These are phyloP conservation scores for Chloroceryle amazona DNA, from an alignment of 2,797 vertebrate species.

Conservation along the genomic window DNA sequence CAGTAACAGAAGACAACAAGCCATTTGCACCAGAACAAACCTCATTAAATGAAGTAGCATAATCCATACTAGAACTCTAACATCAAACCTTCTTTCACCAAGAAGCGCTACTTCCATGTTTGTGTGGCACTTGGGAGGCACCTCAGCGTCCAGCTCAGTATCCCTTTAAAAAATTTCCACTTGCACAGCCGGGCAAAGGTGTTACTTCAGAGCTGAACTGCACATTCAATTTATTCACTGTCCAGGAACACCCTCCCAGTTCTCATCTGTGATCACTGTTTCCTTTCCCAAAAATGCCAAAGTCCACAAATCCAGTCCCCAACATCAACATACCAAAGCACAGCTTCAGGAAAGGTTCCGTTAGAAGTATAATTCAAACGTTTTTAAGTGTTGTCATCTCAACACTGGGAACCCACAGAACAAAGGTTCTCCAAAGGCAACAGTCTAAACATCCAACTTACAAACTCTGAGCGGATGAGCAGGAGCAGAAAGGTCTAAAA, in stretches of 20 bases:
- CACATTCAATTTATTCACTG: background rate
- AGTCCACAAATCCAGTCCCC: background rate
- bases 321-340: background rate
- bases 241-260: background rate
- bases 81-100: background rate
- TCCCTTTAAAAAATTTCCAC: background rate
- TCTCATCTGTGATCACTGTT: background rate
- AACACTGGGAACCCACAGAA: background rate
- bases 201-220: background rate
- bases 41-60: background rate
- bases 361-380: background rate
- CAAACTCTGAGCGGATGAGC: background rate
- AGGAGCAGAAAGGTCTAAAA: background rate
- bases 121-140: background rate
- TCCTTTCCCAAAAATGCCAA: background rate
- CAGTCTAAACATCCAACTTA: background rate
- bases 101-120: background rate
- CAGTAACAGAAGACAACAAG: background rate
- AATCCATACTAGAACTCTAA: background rate
- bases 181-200: background rate
- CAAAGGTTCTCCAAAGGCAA: background rate
- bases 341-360: background rate
- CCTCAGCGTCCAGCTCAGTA: background rate
- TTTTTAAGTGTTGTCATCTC: background rate
- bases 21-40: background rate